These are phyloP conservation scores for Dendropsophus ebraccatus DNA, from an alignment of 2,113 vertebrate species.

Conservation along the genomic window DNA sequence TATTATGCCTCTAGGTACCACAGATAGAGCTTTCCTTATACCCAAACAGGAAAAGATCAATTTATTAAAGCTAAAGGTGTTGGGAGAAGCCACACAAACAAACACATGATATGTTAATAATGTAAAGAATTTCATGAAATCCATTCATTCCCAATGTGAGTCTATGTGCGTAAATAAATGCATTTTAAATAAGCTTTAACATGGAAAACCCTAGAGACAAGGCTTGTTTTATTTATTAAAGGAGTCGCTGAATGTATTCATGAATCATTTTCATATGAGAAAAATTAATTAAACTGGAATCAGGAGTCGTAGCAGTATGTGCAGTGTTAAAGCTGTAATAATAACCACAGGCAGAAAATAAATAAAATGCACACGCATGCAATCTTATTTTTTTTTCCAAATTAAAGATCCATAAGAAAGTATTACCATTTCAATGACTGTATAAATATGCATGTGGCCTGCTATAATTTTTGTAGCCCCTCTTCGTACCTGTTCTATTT, in stretches of 20 bases:
- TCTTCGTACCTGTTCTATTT: too few species aligned
- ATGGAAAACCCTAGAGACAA: not conserved
- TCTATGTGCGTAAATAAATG: not conserved
- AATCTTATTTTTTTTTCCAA: not conserved
- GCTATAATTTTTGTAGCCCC: too few species aligned
- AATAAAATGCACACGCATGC: not conserved
- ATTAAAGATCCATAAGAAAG: not conserved
- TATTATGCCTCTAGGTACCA: too few species aligned
- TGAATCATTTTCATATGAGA: constrained; percentile 1
- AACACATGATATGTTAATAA: not conserved
- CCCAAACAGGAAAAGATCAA: too few species aligned
- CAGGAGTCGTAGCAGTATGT: not conserved
- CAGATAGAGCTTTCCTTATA: too few species aligned
- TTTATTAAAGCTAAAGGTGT: too few species aligned
- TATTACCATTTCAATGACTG: too few species aligned
- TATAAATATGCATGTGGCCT: too few species aligned
- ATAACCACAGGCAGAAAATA: not conserved
- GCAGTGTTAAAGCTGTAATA: not conserved
- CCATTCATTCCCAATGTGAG: not conserved
- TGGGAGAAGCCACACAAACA: too few species aligned
- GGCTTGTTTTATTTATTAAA: not conserved
- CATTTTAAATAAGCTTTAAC: not conserved
- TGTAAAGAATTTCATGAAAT: not conserved
- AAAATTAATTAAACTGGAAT: not conserved
- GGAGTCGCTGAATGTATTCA: constrained; percentile 2